Evolutionary conservation across 37 sponge, comb jelly and placozoan genomes (phyloP).

Genomic region (Diacarnus erythraeanus): DNA sequence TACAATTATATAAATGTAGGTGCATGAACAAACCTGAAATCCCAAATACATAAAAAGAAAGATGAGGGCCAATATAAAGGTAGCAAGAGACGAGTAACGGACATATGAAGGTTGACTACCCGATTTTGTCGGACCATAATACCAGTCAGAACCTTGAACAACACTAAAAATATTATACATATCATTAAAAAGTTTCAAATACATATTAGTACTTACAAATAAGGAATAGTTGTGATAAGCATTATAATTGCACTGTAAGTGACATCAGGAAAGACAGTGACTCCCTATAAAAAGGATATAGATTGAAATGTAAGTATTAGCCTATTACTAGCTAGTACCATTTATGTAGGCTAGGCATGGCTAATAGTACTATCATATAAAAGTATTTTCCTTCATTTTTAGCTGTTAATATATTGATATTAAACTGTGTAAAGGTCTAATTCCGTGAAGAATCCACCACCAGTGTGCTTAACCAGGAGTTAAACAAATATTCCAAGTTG

Average conservation of each 20-base stretch:
- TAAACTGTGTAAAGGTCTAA: too few species aligned
- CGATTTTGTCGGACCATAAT: slow-evolving; percentile 58
- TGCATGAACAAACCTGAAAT: slow-evolving; percentile 60
- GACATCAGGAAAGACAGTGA: slow-evolving; percentile 79
- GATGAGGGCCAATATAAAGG: slow-evolving; percentile 49
- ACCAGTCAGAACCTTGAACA: slow-evolving; percentile 94
- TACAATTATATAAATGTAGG: slow-evolving; percentile 10
- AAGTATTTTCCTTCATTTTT: too few species aligned
- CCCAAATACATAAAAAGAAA: slow-evolving; percentile 67
- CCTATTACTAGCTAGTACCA: too few species aligned
- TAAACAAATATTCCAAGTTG: too few species aligned
- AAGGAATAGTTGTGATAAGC: slow-evolving; percentile 82
- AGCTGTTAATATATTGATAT: too few species aligned
- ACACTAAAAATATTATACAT: slow-evolving; percentile 27
- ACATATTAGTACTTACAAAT: slow-evolving; percentile 66
- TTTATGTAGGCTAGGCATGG: too few species aligned
- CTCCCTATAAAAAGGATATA: slow-evolving; percentile 54
- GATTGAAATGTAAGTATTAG: too few species aligned
- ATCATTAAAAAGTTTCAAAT: background rate
- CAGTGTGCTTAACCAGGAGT: too few species aligned
- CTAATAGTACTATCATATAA: too few species aligned
- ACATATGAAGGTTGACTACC: slow-evolving; percentile 53
- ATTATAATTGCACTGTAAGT: slow-evolving; percentile 79
- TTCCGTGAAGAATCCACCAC: too few species aligned
- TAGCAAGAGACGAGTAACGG: slow-evolving; percentile 64